Percentiles rank a stretch among this genome's conserved stretches.
phyloP scores from a whole-genome alignment of 1,140 invertebrate species.

The Aphelinus certus region DNA sequence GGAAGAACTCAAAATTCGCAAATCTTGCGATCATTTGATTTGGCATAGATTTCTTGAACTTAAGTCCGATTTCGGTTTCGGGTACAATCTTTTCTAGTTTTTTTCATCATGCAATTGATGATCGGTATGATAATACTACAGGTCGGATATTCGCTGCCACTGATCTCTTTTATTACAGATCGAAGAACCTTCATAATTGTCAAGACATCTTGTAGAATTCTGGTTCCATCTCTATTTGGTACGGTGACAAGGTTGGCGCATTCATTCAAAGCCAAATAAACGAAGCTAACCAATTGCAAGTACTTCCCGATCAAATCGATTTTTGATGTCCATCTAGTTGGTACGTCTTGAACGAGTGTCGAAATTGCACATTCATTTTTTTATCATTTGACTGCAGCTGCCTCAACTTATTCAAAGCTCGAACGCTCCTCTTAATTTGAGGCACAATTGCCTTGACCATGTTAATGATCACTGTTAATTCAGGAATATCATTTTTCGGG shows the following conservation, averaged over 20 bases:
- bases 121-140: slow-evolving; percentile 52
- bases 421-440: slow-evolving; percentile 9
- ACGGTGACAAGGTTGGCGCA: neutral
- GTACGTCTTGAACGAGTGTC: slow-evolving; percentile 39
- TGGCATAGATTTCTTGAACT: neutral
- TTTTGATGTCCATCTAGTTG: slow-evolving; percentile 41
- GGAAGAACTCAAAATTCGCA: neutral
- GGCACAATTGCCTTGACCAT: slow-evolving; percentile 19
- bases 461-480: neutral
- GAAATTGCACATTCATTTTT: neutral
- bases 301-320: slow-evolving; percentile 40
- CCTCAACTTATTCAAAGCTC: slow-evolving; percentile 8
- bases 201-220: neutral
- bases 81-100: neutral
- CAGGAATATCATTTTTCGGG: neutral
- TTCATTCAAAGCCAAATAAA: neutral
- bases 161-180: slow-evolving; percentile 48
- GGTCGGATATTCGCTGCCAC: slow-evolving; percentile 51
- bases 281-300: neutral
- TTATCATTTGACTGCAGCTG: neutral
- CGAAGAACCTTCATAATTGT: slow-evolving; percentile 23
- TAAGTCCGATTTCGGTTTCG: slow-evolving; percentile 1
- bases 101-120: slow-evolving; percentile 49
- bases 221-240: neutral
- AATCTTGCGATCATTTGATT: neutral